Evolutionary conservation across 2,888 invertebrate species (phyloP), one percentile per base, ranked within the genome.

Genomic region (Archips crataeganus): DNA sequence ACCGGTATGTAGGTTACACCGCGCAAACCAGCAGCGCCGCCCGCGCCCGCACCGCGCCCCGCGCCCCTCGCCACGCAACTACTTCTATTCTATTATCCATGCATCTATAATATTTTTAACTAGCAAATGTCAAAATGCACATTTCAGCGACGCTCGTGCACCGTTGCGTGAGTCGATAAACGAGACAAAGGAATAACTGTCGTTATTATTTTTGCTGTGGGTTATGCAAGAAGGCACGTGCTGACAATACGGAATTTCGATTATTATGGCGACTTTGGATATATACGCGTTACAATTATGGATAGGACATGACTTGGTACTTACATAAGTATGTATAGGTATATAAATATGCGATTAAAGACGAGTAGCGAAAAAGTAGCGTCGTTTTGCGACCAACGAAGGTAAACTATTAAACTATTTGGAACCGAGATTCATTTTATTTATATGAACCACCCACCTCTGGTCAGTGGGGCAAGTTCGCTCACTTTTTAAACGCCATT

Each of bases 1-100:
- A 94, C 94, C 94, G 94, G 94, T 90, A 94, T 94, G 91, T 94
- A 93, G 94, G 94, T 94, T 93, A 94, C 91, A 87, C 88, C 81
- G 92, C 92, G 89, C 93, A 89, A 90, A 90, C 90, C 88, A 85
- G 84, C 89, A 85, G 79, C 84, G 79, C 85, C 77, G 84, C 76
- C 78, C 71, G 69, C 79, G 80, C 71, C 80, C 67, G 85, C 75
- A 10, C 82, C 78, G 74, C 81, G 69, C 79, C 79, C 81, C 79
- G 74, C 71, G 49, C 51, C 78, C 78, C 79, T 77, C 81, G 77
- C 82, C 83, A 86, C 91, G 89, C 90, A 91, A 85, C 92, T 90
- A 89, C 91, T 87, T 88, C 90, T 90, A 89, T 88, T 89, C 90
- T 90, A 89, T 88, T 89, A 90, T 87, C 90, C 85, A 87, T 92